phyloP scores from a whole-genome alignment of 2,888 invertebrate species.

The Myopa tessellatipennis region DNA sequence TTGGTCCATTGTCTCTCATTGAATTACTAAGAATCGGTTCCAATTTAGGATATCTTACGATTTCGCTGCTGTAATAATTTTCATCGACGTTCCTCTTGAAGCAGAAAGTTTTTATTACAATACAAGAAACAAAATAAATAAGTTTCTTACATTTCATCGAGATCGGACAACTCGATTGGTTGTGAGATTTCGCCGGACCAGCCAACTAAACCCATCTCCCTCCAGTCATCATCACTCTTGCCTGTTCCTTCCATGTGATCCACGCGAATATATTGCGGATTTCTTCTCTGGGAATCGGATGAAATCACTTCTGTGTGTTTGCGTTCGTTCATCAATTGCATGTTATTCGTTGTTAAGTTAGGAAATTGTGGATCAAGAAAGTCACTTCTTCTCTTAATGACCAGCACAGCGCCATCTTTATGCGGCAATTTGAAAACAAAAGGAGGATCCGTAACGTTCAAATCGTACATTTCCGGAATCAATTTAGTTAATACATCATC shows the following conservation, averaged over 20 bases:
- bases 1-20: conserved; percentile 4
- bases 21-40: background rate
- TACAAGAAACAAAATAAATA: background rate
- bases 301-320: conserved; percentile 29
- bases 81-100: conserved; percentile 30
- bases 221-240: conserved; percentile 54
- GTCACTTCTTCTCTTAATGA: conserved; percentile 59
- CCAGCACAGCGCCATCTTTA: conserved; percentile 43
- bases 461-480: conserved; percentile 61
- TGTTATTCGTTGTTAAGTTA: conserved; percentile 55
- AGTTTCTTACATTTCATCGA: conserved; percentile 41
- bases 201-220: conserved; percentile 60
- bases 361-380: conserved; percentile 63
- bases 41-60: conserved; percentile 14
- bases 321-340: conserved; percentile 45
- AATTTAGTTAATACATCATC: conserved; percentile 51
- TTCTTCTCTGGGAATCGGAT: conserved; percentile 15
- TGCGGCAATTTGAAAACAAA: conserved; percentile 61
- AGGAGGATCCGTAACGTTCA: conserved; percentile 54
- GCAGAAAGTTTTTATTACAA: background rate
- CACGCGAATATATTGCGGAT: background rate
- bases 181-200: conserved; percentile 60
- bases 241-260: conserved; percentile 24
- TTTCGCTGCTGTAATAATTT: conserved; percentile 10
- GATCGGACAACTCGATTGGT: background rate